phyloP scores from a whole-genome alignment of 2,797 vertebrate species.

The Myiothlypis coronata region DNA sequence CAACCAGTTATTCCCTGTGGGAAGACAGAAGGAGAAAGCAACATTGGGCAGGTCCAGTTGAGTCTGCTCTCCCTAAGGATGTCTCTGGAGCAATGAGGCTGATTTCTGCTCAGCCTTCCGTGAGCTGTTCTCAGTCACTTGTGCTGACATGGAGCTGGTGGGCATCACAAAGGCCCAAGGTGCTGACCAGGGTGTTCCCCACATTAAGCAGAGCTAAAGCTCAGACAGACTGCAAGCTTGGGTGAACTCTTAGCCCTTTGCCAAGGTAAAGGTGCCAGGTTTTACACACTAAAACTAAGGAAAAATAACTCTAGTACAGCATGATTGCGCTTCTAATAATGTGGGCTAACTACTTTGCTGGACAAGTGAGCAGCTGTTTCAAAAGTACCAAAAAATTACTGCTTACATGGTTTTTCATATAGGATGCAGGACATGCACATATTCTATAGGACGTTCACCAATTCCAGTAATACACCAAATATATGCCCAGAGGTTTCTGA shows the following conservation, averaged over 20 bases:
- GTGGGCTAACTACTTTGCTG: neutral
- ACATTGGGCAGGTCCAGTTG: neutral
- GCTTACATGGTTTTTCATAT: neutral
- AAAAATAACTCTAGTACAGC: neutral
- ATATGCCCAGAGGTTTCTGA: neutral
- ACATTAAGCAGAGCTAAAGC: neutral
- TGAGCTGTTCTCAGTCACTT: neutral
- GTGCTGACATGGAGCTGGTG: neutral
- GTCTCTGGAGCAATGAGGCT: neutral
- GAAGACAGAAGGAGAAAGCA: neutral
- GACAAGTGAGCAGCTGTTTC: neutral
- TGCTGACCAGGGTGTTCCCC: neutral
- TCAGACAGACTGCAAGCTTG: neutral
- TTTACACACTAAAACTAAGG: neutral
- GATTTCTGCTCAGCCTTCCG: neutral
- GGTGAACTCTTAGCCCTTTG: neutral
- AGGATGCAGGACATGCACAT: neutral
- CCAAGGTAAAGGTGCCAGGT: neutral
- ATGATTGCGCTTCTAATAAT: neutral
- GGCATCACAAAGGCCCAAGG: neutral
- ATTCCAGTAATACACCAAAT: neutral
- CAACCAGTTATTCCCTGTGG: neutral
- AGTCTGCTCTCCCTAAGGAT: neutral
- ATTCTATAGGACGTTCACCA: neutral
- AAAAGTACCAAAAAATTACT: neutral